Percentiles rank a stretch among this genome's conserved stretches.
These are phyloP conservation scores for Sternarchorhynchus goeldii DNA, from an alignment of 2,797 vertebrate genomes.

Conservation along the genomic window DNA sequence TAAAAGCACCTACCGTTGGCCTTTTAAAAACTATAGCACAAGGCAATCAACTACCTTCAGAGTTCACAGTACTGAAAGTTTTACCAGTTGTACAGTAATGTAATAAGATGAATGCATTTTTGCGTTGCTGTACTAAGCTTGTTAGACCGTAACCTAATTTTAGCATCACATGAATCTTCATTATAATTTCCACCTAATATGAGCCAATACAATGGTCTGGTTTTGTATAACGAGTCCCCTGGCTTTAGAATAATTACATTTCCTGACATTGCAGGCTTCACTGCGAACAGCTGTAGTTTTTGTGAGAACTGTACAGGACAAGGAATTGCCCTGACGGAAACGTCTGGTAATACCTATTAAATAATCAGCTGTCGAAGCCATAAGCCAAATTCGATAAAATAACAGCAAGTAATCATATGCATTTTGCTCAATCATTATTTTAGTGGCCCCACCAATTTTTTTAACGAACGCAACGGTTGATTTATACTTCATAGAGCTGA, in stretches of 20 bases:
- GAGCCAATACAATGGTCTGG: not conserved
- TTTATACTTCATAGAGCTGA: too few relatives aligned
- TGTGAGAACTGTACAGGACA: not conserved
- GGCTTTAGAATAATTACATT: constrained; percentile 42
- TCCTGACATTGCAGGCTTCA: constrained; percentile 22
- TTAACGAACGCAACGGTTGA: too few relatives aligned
- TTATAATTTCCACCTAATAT: constrained; percentile 29
- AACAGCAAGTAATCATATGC: too few relatives aligned
- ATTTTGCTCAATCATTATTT: too few relatives aligned
- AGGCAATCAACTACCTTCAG: too few relatives aligned
- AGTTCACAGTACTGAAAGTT: too few relatives aligned
- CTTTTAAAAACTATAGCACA: too few relatives aligned
- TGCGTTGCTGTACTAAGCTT: not conserved
- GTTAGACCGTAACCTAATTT: constrained; percentile 19
- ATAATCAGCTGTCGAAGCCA: not conserved
- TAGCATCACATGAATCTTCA: not conserved
- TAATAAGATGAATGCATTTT: not conserved
- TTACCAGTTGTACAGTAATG: not conserved
- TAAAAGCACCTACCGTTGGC: too few relatives aligned
- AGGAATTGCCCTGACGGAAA: not conserved
- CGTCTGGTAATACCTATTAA: not conserved
- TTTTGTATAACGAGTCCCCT: constrained; percentile 7
- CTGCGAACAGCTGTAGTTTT: not conserved
- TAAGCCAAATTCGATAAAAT: not conserved
- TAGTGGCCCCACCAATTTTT: too few relatives aligned